Conservation (phyloP, 2,888 invertebrate species). For the Drosophila picticornis region DNA sequence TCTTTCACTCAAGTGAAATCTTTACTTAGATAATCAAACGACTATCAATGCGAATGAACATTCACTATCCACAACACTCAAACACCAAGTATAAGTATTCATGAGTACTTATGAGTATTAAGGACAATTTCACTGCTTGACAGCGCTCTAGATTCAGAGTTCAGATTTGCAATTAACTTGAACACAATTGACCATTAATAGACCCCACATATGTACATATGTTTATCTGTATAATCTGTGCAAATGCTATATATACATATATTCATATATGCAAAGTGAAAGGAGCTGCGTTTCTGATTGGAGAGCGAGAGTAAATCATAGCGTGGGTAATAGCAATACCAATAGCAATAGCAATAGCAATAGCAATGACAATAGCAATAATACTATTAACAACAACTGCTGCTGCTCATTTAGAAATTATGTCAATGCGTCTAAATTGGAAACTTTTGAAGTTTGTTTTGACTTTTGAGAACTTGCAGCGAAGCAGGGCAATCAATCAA, state of each 20-base stretch:
- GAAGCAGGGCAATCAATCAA: conserved; percentile 16
- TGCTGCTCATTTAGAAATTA: conserved; percentile 45
- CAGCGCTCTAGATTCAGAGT: conserved; percentile 22
- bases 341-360: conserved; percentile 4
- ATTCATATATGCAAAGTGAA: conserved; percentile 64
- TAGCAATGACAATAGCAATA: not conserved
- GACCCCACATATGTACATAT: conserved; percentile 20
- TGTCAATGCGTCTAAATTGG: conserved; percentile 68
- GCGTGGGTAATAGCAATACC: conserved; percentile 26
- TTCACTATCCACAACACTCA: not conserved
- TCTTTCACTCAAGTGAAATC: not conserved
- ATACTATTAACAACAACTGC: conserved; percentile 1
- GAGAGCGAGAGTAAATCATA: conserved; percentile 50
- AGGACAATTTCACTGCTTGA: conserved; percentile 82
- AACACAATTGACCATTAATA: conserved; percentile 71
- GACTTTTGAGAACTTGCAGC: conserved; percentile 26
- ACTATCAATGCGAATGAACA: not conserved
- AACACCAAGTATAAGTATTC: not conserved
- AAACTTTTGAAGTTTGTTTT: conserved; percentile 45
- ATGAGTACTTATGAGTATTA: conserved; percentile 37
- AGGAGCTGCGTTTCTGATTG: conserved; percentile 62
- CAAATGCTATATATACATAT: not conserved
- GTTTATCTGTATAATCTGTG: not conserved
- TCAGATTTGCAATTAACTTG: conserved; percentile 62
- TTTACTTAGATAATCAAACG: not conserved